Conservation (phyloP, 2,113 vertebrate species). For the Peromyscus leucopus region DNA sequence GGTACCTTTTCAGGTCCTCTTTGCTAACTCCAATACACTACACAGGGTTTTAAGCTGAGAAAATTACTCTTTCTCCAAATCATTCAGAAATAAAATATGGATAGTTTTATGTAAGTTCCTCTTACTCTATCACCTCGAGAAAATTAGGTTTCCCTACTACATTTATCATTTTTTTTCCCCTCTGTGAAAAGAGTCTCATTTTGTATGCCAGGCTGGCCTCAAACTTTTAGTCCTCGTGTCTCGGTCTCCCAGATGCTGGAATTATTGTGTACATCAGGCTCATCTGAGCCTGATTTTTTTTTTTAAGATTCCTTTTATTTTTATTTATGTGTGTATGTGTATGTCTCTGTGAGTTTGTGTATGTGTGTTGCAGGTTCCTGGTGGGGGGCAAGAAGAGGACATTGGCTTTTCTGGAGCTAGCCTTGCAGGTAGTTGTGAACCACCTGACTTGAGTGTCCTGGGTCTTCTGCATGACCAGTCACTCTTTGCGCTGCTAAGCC, state of each 20-base stretch:
- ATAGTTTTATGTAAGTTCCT: constrained; percentile 65
- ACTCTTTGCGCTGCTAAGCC: neutral
- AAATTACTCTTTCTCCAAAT: neutral
- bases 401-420: neutral
- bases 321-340: neutral
- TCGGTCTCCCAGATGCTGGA: neutral
- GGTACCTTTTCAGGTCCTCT: neutral
- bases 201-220: neutral
- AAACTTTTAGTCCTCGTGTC: neutral
- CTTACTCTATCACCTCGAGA: neutral
- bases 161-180: neutral
- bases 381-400: too few species aligned
- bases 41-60: neutral
- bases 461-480: neutral
- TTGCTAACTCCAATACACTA: neutral
- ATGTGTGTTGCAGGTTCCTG: neutral
- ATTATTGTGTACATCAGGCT: neutral
- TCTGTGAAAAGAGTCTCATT: neutral
- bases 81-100: constrained; percentile 47
- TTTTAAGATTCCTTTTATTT: neutral
- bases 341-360: neutral
- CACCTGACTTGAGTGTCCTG: too few species aligned
- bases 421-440: neutral
- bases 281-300: neutral
- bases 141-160: constrained; percentile 53